Evolutionary conservation across 2,113 vertebrate genomes (phyloP).

Genomic region (Ellobius talpinus): DNA sequence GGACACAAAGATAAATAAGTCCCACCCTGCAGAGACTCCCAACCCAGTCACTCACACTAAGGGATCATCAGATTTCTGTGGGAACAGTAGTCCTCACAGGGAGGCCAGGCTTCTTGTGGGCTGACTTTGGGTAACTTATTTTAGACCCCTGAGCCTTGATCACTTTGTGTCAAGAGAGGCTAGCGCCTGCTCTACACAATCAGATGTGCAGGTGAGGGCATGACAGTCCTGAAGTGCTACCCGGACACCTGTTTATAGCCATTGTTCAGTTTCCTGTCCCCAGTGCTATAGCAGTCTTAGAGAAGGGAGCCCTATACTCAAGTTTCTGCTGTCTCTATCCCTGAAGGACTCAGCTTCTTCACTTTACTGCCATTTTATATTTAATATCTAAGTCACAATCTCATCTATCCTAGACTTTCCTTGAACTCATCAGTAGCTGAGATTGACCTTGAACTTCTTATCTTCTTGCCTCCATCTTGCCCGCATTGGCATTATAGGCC

Average conservation of each 20-base stretch:
- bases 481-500: background rate
- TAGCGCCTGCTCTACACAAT: background rate
- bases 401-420: background rate
- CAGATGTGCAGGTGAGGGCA: background rate
- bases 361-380: background rate
- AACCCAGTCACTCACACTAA: background rate
- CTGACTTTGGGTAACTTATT: background rate
- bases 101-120: background rate
- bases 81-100: background rate
- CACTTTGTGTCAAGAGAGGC: background rate
- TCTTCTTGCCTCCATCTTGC: background rate
- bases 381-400: background rate
- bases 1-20: background rate
- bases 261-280: background rate
- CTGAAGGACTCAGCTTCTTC: background rate
- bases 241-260: background rate
- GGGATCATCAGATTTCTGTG: background rate
- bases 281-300: background rate
- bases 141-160: background rate
- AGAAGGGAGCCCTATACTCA: background rate
- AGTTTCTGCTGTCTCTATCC: background rate
- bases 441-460: background rate
- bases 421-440: background rate
- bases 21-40: background rate
- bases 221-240: background rate